Evolutionary conservation across 1,140 invertebrate species (phyloP), one percentile per base, ranked within the genome.

Genomic region (Brachionus rubens): DNA sequence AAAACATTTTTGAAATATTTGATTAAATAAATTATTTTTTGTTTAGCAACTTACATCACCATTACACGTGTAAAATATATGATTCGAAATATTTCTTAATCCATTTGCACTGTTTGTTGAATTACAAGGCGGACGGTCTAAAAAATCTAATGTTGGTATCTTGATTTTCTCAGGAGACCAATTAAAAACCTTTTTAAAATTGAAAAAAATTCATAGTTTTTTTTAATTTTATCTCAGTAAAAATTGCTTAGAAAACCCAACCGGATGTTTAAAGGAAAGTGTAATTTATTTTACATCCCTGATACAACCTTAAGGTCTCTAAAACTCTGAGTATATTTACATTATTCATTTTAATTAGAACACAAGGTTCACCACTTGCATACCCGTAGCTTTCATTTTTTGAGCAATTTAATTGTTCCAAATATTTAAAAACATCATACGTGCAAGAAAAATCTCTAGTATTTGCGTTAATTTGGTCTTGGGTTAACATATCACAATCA

Each of bases 281-380:
- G 5, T 46, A 7, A 3, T 14, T 46, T 46, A 14, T 46, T n/a
- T n/a, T n/a, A n/a, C n/a, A n/a, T n/a, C n/a, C n/a, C n/a, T n/a
- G n/a, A n/a, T n/a, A n/a, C n/a, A n/a, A n/a, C n/a, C n/a, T n/a
- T n/a, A n/a, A n/a, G n/a, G n/a, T n/a, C n/a, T n/a, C n/a, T n/a
- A n/a, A n/a, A n/a, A n/a, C n/a, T n/a, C 9, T 14, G 14, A 14
- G 5, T 46, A 14, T 7, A 7, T 43, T 43, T 46, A 65, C 59
- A 41, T 65, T 19, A 43, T 65, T 65, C 7, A 65, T 5, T 41
- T 65, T 65, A 5, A 65, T 30, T 12, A 65, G 19, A 12, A 65
- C 36, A 36, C 59, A 65, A 14, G 59, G 40, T 28, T 24, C 24
- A 24, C 59, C 21, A 21, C 3, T 65, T 24, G 59, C 26, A 65